These are phyloP conservation scores for Agapostemon virescens DNA, from an alignment of 2,888 invertebrate genomes.

Conservation along the genomic window DNA sequence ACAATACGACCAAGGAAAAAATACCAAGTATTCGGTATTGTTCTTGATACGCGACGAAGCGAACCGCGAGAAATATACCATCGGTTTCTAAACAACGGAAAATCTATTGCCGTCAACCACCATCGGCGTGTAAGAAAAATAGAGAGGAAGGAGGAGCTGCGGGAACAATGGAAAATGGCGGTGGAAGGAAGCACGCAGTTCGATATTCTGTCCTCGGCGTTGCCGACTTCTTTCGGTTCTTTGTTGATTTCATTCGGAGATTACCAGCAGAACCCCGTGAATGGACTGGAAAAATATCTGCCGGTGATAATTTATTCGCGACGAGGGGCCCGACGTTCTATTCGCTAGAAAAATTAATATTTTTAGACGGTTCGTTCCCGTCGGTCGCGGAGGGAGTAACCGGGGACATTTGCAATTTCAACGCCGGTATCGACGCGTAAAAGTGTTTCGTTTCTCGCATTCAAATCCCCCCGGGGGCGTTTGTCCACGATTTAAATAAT, in stretches of 20 bases:
- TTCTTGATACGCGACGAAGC: constrained; percentile 41
- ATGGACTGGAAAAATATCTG: not conserved
- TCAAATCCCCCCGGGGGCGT: not conserved
- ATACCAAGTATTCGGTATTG: constrained; percentile 30
- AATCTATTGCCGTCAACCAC: constrained; percentile 43
- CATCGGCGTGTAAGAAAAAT: constrained; percentile 11
- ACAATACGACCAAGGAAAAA: constrained; percentile 15
- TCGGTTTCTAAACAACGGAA: constrained; percentile 40
- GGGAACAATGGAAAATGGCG: constrained; percentile 47
- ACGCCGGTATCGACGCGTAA: constrained; percentile 11
- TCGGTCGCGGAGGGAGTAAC: no score
- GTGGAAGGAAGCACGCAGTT: constrained; percentile 16
- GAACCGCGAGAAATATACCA: constrained; percentile 18
- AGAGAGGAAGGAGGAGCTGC: not conserved
- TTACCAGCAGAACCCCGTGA: constrained; percentile 7
- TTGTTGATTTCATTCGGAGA: constrained; percentile 16
- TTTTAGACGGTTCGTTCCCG: not conserved
- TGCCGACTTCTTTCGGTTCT: constrained; percentile 14
- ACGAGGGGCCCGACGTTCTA: not conserved
- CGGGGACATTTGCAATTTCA: constrained; percentile 17
- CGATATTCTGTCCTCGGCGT: constrained; percentile 46
- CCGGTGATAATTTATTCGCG: not conserved
- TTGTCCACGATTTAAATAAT: constrained; percentile 43
- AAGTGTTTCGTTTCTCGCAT: constrained; percentile 10
- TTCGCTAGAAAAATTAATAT: not conserved